Base-by-base conservation (phyloP, 2,888 invertebrate genomes). In the Melieria omissa region DNA sequence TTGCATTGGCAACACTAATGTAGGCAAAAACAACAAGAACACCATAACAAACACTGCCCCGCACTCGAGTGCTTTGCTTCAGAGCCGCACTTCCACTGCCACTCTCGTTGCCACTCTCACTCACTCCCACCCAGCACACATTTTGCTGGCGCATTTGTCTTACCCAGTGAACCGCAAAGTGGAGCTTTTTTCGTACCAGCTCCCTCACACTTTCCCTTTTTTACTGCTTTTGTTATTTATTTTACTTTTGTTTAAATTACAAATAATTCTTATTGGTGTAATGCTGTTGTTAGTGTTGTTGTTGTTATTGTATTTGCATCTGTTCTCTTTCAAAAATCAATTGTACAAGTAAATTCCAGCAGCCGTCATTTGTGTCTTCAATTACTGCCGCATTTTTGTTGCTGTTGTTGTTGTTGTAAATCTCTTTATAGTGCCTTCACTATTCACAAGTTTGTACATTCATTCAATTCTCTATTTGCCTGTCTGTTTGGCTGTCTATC, bases 321-420 rank as follows among this genome's bases (percentile, higher is more conserved):
- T 52, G 52, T 52, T 52, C 12, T 12, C 14, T 52, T 52, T 52
- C 52, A 6, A 52, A 52, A 29, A 29, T 52, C 52, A 52, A 52
- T 52, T 52, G 52, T 52, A 52, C 29, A 29, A 29, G 29, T 29
- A 29, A 52, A 52, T 52, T 52, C 52, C 14, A 14, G 5, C 12
- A 29, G 55, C 46, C 9, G 54, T n/a, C 14, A 55, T 10, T 10
- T 45, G 46, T 14, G 12, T 55, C 42, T 46, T 29, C n/a, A 60
- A 16, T 58, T 60, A 52, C 2, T 63, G 70, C 16, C 63, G 66
- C 64, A 63, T 67, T 55, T 16, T 63, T 67, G 42, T 44, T 65
- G 60, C 14, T 12, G 49, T 12, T 47, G 12, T 45, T 66, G 7
- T 12, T 47, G 12, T 45, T 66, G 7, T 4, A 47, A 7, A 41